phyloP scores from a whole-genome alignment of 2,113 vertebrate genomes.

The Mesitornis unicolor region DNA sequence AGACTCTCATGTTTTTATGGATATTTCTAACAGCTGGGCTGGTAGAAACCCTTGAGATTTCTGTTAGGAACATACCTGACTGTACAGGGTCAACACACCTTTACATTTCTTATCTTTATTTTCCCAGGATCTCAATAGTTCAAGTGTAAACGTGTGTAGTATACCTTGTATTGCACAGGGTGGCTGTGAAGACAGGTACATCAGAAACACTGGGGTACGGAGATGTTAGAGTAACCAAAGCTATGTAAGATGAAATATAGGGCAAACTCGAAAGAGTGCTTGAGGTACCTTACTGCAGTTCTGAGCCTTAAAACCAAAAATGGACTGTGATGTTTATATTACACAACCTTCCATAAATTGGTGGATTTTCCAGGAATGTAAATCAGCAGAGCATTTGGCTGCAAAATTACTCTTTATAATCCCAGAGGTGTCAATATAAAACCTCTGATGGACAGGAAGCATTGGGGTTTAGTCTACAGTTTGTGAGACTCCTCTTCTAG shows the following conservation, averaged over 20 bases:
- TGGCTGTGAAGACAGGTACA: neutral
- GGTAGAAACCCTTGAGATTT: neutral
- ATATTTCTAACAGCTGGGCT: neutral
- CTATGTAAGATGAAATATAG: neutral
- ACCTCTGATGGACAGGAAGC: neutral
- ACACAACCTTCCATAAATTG: neutral
- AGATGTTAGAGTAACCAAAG: neutral
- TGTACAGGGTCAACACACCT: neutral
- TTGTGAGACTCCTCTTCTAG: neutral
- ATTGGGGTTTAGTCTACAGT: neutral
- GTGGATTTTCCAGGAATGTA: neutral
- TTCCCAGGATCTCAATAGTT: neutral
- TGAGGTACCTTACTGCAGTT: neutral
- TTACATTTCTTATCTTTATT: neutral
- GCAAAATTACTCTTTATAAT: constrained; percentile 11
- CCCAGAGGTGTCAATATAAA: neutral
- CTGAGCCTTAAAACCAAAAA: neutral
- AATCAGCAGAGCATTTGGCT: constrained; percentile 1
- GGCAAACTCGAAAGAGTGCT: neutral
- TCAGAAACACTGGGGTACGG: neutral
- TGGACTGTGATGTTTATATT: neutral
- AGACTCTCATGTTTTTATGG: neutral
- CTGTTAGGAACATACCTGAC: neutral
- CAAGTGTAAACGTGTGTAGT: neutral
- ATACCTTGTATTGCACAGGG: neutral